A percentile compares a stretch with the other conserved stretches of the same genome.
phyloP scores from a whole-genome alignment of 1,140 invertebrate genomes.

The Andricus grossulariae region DNA sequence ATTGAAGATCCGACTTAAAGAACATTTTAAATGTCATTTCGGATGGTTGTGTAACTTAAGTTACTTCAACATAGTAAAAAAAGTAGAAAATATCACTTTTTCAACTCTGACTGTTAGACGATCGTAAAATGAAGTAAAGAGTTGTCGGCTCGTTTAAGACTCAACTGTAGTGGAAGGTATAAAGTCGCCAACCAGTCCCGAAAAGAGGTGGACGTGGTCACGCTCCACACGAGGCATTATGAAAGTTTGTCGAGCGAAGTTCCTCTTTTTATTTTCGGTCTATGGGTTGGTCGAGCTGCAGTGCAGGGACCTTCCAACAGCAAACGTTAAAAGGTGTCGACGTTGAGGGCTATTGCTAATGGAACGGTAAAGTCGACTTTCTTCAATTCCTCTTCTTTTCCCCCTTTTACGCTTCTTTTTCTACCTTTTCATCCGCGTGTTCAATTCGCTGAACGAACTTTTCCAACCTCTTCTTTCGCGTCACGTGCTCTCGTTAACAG shows the following conservation, averaged over 20 bases:
- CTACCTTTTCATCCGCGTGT: background rate
- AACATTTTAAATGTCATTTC: too few relatives aligned
- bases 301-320: constrained; percentile 31
- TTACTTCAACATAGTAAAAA: too few relatives aligned
- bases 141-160: constrained; percentile 18
- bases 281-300: constrained; percentile 38
- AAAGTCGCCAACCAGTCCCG: constrained; percentile 30
- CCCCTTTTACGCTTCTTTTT: constrained; percentile 30
- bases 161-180: background rate
- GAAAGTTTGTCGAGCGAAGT: constrained; percentile 58
- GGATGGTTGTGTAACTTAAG: too few relatives aligned
- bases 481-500: too few relatives aligned
- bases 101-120: background rate
- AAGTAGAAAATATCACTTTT: background rate
- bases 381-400: constrained; percentile 36
- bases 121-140: constrained; percentile 8
- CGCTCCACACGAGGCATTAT: constrained; percentile 54
- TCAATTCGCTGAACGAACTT: background rate
- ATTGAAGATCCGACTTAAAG: too few relatives aligned
- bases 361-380: constrained; percentile 49
- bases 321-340: constrained; percentile 49
- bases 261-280: constrained; percentile 57
- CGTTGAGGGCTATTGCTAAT: constrained; percentile 49
- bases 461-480: too few relatives aligned
- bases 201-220: constrained; percentile 53